Evolutionary conservation across 2,888 invertebrate genomes (phyloP).

Genomic region (Epinotia brunnichana): DNA sequence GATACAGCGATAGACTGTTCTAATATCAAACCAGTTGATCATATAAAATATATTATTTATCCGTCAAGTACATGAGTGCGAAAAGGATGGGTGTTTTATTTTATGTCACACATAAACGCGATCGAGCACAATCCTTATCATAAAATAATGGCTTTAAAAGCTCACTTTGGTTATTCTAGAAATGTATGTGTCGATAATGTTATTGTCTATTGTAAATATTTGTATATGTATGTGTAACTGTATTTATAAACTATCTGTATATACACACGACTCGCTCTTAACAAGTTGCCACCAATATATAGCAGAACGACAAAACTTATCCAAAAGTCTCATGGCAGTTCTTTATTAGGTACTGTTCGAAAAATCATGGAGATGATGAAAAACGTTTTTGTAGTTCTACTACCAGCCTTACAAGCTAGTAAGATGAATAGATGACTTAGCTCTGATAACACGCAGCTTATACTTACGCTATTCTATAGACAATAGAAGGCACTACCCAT

Average conservation of each 20-base stretch:
- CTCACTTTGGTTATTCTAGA: conserved; percentile 18
- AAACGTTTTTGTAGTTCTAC: background rate
- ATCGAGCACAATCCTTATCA: no score
- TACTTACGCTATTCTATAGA: background rate
- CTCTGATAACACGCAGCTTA: no score
- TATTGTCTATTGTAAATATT: background rate
- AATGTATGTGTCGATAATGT: background rate
- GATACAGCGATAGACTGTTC: conserved; percentile 4
- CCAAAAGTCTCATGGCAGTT: no score
- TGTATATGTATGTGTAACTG: background rate
- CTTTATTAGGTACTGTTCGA: no score
- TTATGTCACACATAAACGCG: no score
- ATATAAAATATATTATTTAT: no score
- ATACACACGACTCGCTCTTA: conserved; percentile 4
- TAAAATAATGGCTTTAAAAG: no score
- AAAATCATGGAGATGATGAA: no score
- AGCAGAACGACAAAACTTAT: background rate
- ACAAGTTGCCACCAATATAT: background rate
- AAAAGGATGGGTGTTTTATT: no score
- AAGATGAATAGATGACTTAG: background rate
- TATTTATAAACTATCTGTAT: background rate
- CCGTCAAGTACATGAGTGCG: no score
- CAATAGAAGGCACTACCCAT: no score
- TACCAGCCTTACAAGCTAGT: background rate
- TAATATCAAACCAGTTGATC: background rate